Conservation (phyloP, 2,888 invertebrate species). For the Caenorhabditis afra region DNA sequence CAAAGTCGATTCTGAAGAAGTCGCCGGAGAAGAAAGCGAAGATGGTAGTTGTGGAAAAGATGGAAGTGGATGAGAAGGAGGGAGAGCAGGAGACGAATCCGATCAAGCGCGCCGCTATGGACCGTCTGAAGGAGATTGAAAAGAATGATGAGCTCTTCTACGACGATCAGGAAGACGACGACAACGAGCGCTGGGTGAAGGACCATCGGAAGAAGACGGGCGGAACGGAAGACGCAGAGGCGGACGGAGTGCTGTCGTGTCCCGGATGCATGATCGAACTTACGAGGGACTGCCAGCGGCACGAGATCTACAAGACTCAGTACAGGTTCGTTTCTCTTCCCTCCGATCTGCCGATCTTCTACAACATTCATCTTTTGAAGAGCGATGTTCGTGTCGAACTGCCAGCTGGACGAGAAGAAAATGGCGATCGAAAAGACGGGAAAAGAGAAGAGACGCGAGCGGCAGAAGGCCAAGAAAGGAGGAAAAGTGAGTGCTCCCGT, state of each 20-base stretch:
- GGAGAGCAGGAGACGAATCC: conserved; percentile 62
- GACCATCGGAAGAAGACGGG: conserved; percentile 75
- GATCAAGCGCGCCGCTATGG: conserved; percentile 60
- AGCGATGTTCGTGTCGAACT: conserved; percentile 85
- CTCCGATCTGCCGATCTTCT: background rate
- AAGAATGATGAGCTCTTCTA: conserved; percentile 81
- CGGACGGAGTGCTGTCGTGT: conserved; percentile 84
- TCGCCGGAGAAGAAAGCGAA: conserved; percentile 39
- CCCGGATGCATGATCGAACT: conserved; percentile 84
- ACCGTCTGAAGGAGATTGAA: conserved; percentile 59
- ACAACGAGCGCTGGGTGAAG: conserved; percentile 84
- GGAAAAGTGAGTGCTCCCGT: conserved; percentile 55
- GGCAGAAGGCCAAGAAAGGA: conserved; percentile 73
- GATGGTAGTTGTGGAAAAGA: conserved; percentile 16
- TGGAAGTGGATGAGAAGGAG: conserved; percentile 13
- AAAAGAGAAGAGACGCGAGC: conserved; percentile 64
- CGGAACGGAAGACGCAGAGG: conserved; percentile 38
- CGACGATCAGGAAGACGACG: conserved; percentile 83
- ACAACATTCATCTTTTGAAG: conserved; percentile 70
- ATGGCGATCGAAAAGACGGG: conserved; percentile 69
- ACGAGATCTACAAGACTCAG: conserved; percentile 83
- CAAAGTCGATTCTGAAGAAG: conserved; percentile 58
- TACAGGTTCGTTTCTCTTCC: conserved; percentile 80
- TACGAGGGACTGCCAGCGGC: conserved; percentile 84
- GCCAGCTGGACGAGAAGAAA: conserved; percentile 81